These are phyloP conservation scores for Xenops minutus DNA, from an alignment of 2,797 vertebrate genomes.

Conservation along the genomic window DNA sequence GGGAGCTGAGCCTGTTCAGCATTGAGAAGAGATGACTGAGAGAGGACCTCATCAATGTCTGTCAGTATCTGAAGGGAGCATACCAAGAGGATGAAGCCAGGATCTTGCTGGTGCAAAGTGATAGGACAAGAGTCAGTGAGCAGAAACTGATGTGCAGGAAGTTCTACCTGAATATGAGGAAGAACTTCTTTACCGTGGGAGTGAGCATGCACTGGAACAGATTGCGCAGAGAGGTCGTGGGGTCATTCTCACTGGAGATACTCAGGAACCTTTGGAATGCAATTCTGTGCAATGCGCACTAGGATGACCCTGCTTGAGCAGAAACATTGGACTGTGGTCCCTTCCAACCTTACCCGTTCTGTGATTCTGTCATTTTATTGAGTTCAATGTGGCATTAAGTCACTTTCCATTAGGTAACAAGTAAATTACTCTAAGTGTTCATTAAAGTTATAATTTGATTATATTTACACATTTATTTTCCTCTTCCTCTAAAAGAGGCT, in stretches of 20 bases:
- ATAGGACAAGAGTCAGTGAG: neutral
- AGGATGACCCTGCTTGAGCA: neutral
- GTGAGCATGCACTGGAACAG: neutral
- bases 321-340: neutral
- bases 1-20: neutral
- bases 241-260: neutral
- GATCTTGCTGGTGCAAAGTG: neutral
- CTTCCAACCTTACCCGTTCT: neutral
- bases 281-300: too few relatives aligned
- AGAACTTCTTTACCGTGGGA: neutral
- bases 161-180: neutral
- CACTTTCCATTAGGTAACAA: neutral
- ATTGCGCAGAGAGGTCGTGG: neutral
- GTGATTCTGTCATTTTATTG: neutral
- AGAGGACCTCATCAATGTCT: neutral
- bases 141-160: neutral
- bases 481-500: neutral
- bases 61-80: neutral
- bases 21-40: neutral
- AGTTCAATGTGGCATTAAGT: neutral
- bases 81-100: neutral
- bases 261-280: neutral
- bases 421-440: neutral
- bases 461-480: neutral
- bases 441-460: neutral